Evolutionary conservation across 2,113 vertebrate genomes (phyloP).

Genomic region (Centropus bengalensis): DNA sequence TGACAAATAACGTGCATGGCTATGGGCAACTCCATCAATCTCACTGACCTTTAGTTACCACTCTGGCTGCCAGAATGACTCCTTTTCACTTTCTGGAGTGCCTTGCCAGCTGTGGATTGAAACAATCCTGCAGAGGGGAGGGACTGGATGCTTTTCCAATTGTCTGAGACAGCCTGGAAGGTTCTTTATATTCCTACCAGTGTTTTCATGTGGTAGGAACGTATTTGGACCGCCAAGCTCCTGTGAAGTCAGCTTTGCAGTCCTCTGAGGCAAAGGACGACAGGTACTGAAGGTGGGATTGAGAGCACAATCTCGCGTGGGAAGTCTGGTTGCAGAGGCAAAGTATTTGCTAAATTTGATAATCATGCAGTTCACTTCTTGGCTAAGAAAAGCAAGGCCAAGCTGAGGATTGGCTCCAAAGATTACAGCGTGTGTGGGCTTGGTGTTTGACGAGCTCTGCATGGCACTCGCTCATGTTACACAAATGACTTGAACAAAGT

Average conservation of each 20-base stretch:
- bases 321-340: background rate
- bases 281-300: background rate
- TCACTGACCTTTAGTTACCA: background rate
- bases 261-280: background rate
- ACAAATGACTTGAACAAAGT: conserved; percentile 38
- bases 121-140: background rate
- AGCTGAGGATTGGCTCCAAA: conserved; percentile 11
- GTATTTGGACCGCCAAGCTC: background rate
- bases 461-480: conserved; percentile 13
- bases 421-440: conserved; percentile 43
- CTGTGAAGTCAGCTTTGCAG: background rate
- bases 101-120: background rate
- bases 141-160: background rate
- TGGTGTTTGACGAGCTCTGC: background rate
- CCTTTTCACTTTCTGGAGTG: fast-evolving
- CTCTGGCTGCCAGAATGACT: background rate
- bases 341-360: conserved; percentile 24
- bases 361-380: conserved; percentile 14
- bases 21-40: background rate
- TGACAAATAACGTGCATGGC: background rate
- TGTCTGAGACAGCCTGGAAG: background rate
- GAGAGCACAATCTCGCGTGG: background rate
- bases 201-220: background rate
- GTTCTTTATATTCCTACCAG: background rate
- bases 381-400: conserved; percentile 41